Evolutionary conservation across 2,888 invertebrate species (phyloP).

Genomic region (Himalopsyche anomala): DNA sequence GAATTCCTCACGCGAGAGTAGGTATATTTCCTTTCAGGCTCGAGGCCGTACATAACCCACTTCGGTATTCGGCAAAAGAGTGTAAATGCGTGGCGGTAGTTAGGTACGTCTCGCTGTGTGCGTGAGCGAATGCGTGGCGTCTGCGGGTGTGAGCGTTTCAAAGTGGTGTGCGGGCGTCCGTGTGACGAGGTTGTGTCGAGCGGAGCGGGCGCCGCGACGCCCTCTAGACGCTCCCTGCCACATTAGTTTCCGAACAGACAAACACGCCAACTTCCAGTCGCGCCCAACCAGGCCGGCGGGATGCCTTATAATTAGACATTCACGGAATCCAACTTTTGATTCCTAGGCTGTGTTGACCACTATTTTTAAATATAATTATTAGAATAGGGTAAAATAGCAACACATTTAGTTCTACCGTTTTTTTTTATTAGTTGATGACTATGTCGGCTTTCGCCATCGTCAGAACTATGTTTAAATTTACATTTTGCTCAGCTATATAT

Average conservation of each 20-base stretch:
- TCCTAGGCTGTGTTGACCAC: no score
- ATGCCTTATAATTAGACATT: no score
- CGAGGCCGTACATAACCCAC: conserved; percentile 54
- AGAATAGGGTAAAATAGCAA: no score
- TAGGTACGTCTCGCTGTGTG: conserved; percentile 9
- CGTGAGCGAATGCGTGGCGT: neutral
- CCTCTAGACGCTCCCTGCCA: conserved; percentile 60
- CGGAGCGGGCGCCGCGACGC: conserved; percentile 60
- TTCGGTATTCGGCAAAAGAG: conserved; percentile 53
- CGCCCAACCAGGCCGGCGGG: neutral
- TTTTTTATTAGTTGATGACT: no score
- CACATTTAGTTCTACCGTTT: no score
- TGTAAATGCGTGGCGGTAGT: conserved; percentile 41
- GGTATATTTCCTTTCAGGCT: conserved; percentile 34
- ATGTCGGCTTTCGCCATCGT: no score
- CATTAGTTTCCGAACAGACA: conserved; percentile 50
- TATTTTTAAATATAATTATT: no score
- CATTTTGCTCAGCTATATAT: no score
- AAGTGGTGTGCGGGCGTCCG: conserved; percentile 19
- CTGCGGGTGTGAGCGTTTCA: conserved; percentile 29
- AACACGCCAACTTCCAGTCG: conserved; percentile 44
- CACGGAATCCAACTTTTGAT: no score
- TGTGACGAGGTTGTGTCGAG: conserved; percentile 47
- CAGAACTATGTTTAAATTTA: no score
- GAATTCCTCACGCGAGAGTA: conserved; percentile 7